A percentile compares a stretch with the other conserved stretches of the same genome.
Conservation (phyloP, 2,797 vertebrate genomes). For the Tokudaia muenninki region DNA sequence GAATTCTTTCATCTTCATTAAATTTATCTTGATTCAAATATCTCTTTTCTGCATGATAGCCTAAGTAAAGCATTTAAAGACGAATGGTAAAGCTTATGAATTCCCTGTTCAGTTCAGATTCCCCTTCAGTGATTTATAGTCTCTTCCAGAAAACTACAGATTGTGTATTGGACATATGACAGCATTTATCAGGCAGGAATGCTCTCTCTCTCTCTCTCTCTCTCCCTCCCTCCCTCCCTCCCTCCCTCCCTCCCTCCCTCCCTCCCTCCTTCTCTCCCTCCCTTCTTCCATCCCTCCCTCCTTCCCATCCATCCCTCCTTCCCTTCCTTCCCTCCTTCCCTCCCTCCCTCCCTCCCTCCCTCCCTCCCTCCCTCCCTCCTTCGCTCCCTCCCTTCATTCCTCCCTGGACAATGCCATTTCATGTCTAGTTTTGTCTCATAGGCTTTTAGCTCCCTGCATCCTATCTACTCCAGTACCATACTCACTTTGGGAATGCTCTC, state of each 20-base stretch:
- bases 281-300: too few species aligned
- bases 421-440: neutral
- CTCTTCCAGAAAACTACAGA: neutral
- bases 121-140: neutral
- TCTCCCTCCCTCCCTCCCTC: too few species aligned
- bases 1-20: neutral
- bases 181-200: neutral
- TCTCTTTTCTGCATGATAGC: neutral
- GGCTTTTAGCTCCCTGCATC: neutral
- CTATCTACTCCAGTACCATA: neutral
- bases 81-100: neutral
- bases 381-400: neutral
- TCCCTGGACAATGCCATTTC: neutral
- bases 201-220: too few species aligned
- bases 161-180: neutral
- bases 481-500: neutral
- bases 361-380: too few species aligned
- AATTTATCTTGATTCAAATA: neutral
- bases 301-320: too few species aligned
- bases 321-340: too few species aligned
- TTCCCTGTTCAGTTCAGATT: neutral
- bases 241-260: fast-evolving
- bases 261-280: fast-evolving
- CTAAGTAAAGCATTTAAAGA: neutral
- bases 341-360: neutral